Evolutionary conservation across 35 echinoderm and acorn worm genomes (phyloP), one percentile per base, ranked within the genome.

Genomic region (Strongylocentrotus purpuratus): DNA sequence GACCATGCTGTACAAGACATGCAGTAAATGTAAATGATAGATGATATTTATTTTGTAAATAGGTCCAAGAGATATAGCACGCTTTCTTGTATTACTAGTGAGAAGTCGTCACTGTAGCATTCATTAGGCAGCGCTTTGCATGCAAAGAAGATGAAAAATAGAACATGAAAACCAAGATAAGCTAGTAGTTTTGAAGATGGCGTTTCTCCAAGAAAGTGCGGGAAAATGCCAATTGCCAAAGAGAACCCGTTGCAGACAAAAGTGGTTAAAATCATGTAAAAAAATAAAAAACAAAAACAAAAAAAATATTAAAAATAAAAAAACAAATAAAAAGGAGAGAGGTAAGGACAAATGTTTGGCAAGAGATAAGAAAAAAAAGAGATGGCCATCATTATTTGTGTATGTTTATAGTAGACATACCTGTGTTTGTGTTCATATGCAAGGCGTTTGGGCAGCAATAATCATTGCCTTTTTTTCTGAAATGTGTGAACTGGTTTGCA

Each of bases 41-140:
- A 46, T 35, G 28, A 35, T 89, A 89, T 89, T 89, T 89, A 89
- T 89, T 89, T 89, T 89, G 87, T 89, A 89, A 33, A 89, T 89
- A 89, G 33, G 12, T n/a, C 65, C 65, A 28, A 78, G 65, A 78
- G 65, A n/a, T 78, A 78, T 78, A 78, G 65, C 20, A n/a, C 20
- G 28, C 65, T 78, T 28, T 22, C 65, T 78, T 78, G 61, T 78
- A 78, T 78, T 22, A 5, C 18, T 78, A 28, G 65, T 78, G 65
- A 22, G 28, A 78, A 78, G 28, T 78, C 65, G 20, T 78, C 28
- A n/a, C 65, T 28, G 65, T 78, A 78, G 65, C 65, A 14, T 59
- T 17, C 17, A 59, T 59, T 59, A 59, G 52, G 11, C 52, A 59
- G 9, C 11, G 9, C 52, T 59, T 59, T 59, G 52, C 52, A 28